Conservation (phyloP, 2,113 vertebrate species). For the Tricholaema leucomelas region DNA sequence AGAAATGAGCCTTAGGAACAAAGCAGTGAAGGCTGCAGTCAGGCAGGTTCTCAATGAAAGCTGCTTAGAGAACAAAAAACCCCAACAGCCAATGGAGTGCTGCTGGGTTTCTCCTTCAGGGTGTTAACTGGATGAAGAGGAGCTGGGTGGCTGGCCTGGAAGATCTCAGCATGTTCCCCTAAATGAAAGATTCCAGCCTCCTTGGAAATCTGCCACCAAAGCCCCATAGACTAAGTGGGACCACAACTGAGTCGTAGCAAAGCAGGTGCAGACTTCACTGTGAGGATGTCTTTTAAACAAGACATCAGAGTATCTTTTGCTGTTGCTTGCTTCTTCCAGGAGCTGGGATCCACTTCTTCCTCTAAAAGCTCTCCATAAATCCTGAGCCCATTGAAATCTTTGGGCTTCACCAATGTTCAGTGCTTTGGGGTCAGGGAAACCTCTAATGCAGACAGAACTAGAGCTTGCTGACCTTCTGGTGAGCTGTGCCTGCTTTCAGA, state of each 20-base stretch:
- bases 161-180: neutral
- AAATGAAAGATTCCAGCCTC: neutral
- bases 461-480: neutral
- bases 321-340: neutral
- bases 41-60: neutral
- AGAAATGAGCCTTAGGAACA: neutral
- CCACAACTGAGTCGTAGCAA: neutral
- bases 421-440: neutral
- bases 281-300: neutral
- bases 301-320: neutral
- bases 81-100: fast-evolving
- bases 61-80: neutral
- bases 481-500: neutral
- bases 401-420: neutral
- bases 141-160: neutral
- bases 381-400: neutral
- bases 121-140: neutral
- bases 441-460: neutral
- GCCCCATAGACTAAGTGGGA: neutral
- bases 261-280: neutral
- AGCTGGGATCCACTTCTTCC: neutral
- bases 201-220: neutral
- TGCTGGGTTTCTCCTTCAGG: neutral
- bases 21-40: neutral
- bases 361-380: neutral